Evolutionary conservation across 2,888 invertebrate genomes (phyloP).

Genomic region (Agrotis segetum): DNA sequence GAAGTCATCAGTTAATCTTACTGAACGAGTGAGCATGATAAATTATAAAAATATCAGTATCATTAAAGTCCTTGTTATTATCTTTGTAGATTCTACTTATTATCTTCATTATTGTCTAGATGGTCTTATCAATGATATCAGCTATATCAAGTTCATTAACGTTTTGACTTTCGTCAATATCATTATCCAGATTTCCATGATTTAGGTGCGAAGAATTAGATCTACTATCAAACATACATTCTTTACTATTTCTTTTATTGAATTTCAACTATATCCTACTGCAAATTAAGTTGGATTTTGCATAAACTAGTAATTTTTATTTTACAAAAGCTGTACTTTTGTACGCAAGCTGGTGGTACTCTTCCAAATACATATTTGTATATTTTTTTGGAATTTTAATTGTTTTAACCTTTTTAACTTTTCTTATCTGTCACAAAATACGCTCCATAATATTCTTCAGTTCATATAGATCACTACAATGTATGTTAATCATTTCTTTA

Average conservation of each 20-base stretch:
- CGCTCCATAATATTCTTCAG: too few relatives aligned
- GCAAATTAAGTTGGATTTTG: too few relatives aligned
- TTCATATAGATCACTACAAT: neutral
- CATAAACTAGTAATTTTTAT: too few relatives aligned
- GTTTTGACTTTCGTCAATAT: neutral
- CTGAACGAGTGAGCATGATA: neutral
- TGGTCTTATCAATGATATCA: slow-evolving; percentile 3
- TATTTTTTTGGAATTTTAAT: neutral
- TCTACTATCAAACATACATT: neutral
- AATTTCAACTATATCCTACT: neutral
- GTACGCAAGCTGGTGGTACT: too few relatives aligned
- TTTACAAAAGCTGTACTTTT: too few relatives aligned
- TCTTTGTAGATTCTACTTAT: neutral
- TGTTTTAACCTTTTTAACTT: neutral
- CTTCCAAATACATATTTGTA: neutral
- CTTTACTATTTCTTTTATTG: neutral
- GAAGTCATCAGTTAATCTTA: too few relatives aligned
- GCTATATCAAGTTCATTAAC: slow-evolving; percentile 4
- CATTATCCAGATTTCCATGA: neutral
- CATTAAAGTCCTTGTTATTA: neutral
- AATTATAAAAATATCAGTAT: neutral
- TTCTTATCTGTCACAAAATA: too few relatives aligned
- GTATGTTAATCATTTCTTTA: neutral
- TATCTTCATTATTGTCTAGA: neutral
- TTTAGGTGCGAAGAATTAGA: neutral